A percentile compares a stretch with the other conserved stretches of the same genome.
Conservation (phyloP, 2,113 vertebrate genomes). For the Cyanoramphus novaezelandiae region DNA sequence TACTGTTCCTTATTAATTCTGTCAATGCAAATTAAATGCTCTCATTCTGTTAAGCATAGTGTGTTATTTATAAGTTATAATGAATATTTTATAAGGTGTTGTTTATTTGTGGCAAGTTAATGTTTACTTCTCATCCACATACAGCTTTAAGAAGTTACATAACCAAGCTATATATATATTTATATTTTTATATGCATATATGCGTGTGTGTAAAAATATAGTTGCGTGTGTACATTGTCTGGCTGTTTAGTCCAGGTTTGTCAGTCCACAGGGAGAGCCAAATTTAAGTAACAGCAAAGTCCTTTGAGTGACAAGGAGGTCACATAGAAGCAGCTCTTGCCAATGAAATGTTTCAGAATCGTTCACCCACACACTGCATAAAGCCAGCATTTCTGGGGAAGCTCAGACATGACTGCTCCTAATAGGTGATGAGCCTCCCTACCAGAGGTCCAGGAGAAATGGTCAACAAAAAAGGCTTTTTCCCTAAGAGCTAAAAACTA, state of each 20-base stretch:
- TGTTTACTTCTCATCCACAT: background rate
- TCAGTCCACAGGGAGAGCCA: background rate
- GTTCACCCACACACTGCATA: background rate
- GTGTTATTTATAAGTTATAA: background rate
- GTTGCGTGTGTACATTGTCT: fast-evolving
- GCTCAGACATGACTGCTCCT: background rate
- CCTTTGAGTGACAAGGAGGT: background rate
- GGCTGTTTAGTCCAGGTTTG: background rate
- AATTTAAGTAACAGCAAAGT: background rate
- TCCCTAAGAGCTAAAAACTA: background rate
- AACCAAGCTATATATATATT: background rate
- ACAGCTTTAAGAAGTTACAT: background rate
- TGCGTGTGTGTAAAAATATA: no score
- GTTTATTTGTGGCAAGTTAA: background rate
- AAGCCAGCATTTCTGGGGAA: background rate
- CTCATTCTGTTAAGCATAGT: background rate
- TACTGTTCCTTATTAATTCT: background rate
- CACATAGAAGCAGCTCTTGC: background rate
- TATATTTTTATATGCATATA: background rate
- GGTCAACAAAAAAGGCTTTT: background rate
- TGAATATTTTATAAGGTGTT: background rate
- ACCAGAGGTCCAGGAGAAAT: background rate
- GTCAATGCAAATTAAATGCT: background rate
- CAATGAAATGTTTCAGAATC: background rate
- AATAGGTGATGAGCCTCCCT: background rate